These are phyloP conservation scores for Oophaga sylvatica DNA, from an alignment of 2,797 vertebrate genomes.

Conservation along the genomic window DNA sequence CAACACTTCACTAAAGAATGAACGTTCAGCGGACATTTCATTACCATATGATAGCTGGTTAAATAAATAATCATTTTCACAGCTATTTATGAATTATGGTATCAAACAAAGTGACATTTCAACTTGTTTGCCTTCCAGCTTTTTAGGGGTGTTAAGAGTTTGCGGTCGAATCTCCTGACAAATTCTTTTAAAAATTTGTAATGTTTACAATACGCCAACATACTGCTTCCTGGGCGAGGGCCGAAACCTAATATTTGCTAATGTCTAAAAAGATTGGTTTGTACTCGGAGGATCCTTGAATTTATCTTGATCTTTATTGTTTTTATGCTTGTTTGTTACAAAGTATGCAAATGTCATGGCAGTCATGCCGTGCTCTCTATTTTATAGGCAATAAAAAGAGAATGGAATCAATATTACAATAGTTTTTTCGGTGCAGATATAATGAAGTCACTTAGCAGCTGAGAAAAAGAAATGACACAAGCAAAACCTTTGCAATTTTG, in stretches of 20 bases:
- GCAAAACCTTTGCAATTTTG: constrained; percentile 48
- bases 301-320: neutral
- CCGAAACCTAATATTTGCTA: neutral
- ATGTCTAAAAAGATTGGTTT: neutral
- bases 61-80: no score
- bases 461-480: neutral
- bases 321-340: constrained; percentile 5
- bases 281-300: neutral
- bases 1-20: no score
- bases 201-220: neutral
- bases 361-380: neutral
- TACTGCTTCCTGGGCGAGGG: neutral
- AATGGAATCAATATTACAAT: constrained; percentile 32
- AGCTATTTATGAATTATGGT: no score
- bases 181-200: neutral
- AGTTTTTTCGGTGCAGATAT: constrained; percentile 2
- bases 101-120: no score
- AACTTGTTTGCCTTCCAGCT: no score
- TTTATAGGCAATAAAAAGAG: constrained; percentile 32
- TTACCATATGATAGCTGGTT: no score
- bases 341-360: constrained; percentile 6
- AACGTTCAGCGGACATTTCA: no score
- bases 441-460: constrained; percentile 21
- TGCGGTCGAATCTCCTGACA: neutral
- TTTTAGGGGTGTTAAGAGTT: no score